Evolutionary conservation across 1,140 invertebrate genomes (phyloP).

Genomic region (Muscidifurax raptorellus): DNA sequence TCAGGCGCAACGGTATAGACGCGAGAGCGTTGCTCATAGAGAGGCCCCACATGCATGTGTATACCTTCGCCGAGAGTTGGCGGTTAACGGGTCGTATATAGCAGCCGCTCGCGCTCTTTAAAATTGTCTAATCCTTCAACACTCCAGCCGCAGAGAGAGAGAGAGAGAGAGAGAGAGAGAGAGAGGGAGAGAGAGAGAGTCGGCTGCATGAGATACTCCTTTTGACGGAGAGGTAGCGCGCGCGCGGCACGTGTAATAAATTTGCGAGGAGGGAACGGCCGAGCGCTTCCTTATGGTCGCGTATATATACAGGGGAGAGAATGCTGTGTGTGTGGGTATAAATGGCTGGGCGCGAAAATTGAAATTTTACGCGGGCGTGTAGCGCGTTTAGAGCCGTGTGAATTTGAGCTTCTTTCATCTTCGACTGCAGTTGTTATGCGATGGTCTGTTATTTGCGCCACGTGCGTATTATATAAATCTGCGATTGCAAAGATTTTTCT

Average conservation of each 20-base stretch:
- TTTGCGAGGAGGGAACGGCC: neutral
- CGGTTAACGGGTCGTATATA: slow-evolving; percentile 15
- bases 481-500: too few species aligned
- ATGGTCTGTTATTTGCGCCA: neutral
- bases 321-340: neutral
- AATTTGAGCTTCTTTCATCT: neutral
- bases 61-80: neutral
- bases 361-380: neutral
- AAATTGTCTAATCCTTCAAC: slow-evolving; percentile 45
- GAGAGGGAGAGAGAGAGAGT: slow-evolving; percentile 7
- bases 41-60: neutral
- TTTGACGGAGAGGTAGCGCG: neutral
- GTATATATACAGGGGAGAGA: neutral
- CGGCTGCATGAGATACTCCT: neutral
- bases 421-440: neutral
- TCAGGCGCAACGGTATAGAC: slow-evolving; percentile 28
- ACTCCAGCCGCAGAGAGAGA: neutral
- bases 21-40: neutral
- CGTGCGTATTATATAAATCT: too few species aligned
- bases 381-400: neutral
- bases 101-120: neutral
- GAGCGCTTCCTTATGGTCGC: slow-evolving; percentile 28
- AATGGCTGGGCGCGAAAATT: neutral
- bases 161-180: slow-evolving; percentile 27
- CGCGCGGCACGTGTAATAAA: slow-evolving; percentile 17